A percentile compares a stretch with the other conserved stretches of the same genome.
Evolutionary conservation across 2,797 vertebrate genomes (phyloP).

Genomic region (Pangasius djambal): DNA sequence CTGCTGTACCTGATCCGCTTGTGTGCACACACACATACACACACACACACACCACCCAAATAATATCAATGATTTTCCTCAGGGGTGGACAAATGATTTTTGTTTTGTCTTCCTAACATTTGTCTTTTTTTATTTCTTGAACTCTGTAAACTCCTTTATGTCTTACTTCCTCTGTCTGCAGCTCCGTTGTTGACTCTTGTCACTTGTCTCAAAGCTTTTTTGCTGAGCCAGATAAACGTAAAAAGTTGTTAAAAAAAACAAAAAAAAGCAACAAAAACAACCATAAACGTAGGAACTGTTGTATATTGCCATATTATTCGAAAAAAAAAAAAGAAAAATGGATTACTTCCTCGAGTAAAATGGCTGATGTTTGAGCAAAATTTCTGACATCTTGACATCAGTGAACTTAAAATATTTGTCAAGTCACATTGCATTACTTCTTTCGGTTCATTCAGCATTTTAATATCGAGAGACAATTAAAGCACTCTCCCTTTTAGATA

Average conservation of each 20-base stretch:
- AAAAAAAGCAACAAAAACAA: background rate
- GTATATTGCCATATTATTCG: background rate
- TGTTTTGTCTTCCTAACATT: background rate
- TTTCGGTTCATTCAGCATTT: background rate
- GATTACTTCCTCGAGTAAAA: background rate
- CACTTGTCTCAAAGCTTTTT: background rate
- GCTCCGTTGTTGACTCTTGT: background rate
- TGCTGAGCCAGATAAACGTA: background rate
- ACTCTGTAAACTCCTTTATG: background rate
- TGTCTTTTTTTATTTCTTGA: background rate
- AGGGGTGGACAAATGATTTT: no score
- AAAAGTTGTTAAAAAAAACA: no score
- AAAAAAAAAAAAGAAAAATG: background rate
- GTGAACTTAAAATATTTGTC: background rate
- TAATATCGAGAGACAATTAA: background rate
- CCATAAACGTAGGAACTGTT: no score
- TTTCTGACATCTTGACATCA: background rate
- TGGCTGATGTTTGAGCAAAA: background rate
- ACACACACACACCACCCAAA: background rate
- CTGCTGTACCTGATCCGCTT: background rate
- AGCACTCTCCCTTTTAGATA: background rate
- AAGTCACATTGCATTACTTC: background rate
- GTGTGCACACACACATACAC: background rate
- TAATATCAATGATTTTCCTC: background rate
- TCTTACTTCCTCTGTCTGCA: slow-evolving; percentile 17